Percentiles rank a stretch among this genome's conserved stretches.
phyloP scores from a whole-genome alignment of 2,888 invertebrate species.

The Drosophila pseudotalamancana region DNA sequence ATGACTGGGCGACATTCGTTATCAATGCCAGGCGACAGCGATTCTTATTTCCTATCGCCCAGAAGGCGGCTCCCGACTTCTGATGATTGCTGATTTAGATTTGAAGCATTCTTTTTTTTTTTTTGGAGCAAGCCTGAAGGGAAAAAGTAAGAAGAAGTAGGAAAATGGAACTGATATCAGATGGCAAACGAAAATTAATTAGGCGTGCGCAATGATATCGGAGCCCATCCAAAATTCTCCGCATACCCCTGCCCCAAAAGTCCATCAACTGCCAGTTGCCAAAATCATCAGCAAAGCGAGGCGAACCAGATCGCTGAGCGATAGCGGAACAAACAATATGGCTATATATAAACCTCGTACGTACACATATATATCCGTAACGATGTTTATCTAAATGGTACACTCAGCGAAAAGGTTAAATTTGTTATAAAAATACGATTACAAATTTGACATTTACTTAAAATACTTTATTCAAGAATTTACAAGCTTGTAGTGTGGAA shows the following conservation, averaged over 20 bases:
- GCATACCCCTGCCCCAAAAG: neutral
- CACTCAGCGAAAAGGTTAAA: neutral
- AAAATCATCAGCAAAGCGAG: constrained; percentile 53
- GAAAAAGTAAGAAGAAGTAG: neutral
- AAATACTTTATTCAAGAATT: no score
- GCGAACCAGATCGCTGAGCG: constrained; percentile 40
- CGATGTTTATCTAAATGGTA: neutral
- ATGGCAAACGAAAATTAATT: constrained; percentile 58
- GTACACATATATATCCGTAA: neutral
- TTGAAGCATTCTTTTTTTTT: constrained; percentile 14
- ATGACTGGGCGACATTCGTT: constrained; percentile 15
- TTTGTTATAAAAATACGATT: no score
- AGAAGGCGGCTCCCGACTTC: constrained; percentile 19
- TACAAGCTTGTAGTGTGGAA: neutral
- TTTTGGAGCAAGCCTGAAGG: constrained; percentile 10
- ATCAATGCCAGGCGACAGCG: constrained; percentile 50
- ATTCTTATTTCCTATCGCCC: constrained; percentile 48
- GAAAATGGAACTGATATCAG: constrained; percentile 55
- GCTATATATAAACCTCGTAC: constrained; percentile 13
- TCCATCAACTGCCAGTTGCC: constrained; percentile 33
- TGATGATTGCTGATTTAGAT: constrained; percentile 56
- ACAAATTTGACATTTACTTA: no score
- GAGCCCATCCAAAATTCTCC: constrained; percentile 2
- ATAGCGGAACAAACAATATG: constrained; percentile 46
- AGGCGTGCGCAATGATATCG: constrained; percentile 54